Percentiles rank a stretch among this genome's conserved stretches.
These are phyloP conservation scores for Drosophila macrospina DNA, from an alignment of 2,888 invertebrate species.

Conservation along the genomic window DNA sequence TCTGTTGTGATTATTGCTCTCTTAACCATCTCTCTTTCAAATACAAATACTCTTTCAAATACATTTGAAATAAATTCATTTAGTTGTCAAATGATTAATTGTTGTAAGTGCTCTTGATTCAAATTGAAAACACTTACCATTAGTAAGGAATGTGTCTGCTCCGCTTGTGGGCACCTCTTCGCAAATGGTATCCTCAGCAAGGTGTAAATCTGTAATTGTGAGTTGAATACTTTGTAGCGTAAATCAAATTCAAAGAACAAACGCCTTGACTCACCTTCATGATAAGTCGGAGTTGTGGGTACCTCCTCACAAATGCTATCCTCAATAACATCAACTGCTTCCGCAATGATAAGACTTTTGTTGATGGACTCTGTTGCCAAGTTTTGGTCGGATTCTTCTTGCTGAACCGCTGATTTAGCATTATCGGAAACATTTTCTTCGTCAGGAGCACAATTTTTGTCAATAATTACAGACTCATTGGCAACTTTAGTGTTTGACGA, in stretches of 20 bases:
- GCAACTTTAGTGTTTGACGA: background rate
- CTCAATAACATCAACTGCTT: conserved; percentile 40
- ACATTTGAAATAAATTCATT: too few relatives aligned
- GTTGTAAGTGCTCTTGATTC: too few relatives aligned
- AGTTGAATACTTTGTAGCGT: background rate
- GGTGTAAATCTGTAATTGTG: background rate
- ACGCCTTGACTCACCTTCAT: conserved; percentile 34
- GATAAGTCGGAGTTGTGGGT: conserved; percentile 5
- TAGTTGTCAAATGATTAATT: too few relatives aligned
- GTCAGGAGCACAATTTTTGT: background rate
- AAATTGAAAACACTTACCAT: conserved; percentile 23
- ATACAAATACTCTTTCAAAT: too few relatives aligned
- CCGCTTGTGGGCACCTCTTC: conserved; percentile 34
- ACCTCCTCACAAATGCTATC: conserved; percentile 62
- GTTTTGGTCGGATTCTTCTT: background rate
- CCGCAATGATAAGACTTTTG: background rate
- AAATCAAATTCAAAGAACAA: background rate
- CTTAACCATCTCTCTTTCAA: background rate
- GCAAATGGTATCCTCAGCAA: conserved; percentile 47
- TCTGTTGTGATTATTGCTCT: background rate
- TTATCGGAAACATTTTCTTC: background rate
- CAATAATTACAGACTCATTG: background rate
- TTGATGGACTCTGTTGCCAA: background rate
- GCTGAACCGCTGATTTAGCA: background rate
- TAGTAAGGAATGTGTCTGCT: background rate